Conservation (phyloP, 2,888 invertebrate species). For the Metallyticus violacea region DNA sequence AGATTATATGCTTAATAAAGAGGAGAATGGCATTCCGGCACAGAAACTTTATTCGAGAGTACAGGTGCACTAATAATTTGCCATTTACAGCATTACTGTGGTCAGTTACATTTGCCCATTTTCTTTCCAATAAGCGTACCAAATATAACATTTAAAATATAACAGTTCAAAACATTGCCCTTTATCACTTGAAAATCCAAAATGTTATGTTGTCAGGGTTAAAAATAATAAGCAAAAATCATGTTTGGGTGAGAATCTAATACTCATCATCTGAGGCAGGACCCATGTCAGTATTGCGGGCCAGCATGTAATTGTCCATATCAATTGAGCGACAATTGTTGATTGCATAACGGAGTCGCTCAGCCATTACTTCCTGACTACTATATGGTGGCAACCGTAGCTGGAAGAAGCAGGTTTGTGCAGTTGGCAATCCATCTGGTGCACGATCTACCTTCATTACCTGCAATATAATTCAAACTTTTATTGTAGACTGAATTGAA, state of each 20-base stretch:
- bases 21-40: not conserved
- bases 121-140: not conserved
- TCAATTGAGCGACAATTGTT: conserved; percentile 65
- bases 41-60: not conserved
- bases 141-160: not conserved
- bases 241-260: conserved; percentile 26
- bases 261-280: conserved; percentile 51
- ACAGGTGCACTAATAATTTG: not conserved
- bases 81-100: not conserved
- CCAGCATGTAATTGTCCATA: conserved; percentile 68
- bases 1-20: not conserved
- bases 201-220: not conserved
- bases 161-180: not conserved
- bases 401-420: conserved; percentile 63
- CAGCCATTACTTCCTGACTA: conserved; percentile 58
- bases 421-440: conserved; percentile 59
- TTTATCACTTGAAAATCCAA: not conserved
- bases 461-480: conserved; percentile 38
- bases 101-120: not conserved
- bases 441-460: conserved; percentile 57
- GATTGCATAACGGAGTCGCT: conserved; percentile 61
- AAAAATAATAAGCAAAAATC: not conserved
- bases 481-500: too few species aligned
- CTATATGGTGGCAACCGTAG: conserved; percentile 60
- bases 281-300: conserved; percentile 54